Conservation (phyloP, 1,140 invertebrate species). For the Plectus sambesii region DNA sequence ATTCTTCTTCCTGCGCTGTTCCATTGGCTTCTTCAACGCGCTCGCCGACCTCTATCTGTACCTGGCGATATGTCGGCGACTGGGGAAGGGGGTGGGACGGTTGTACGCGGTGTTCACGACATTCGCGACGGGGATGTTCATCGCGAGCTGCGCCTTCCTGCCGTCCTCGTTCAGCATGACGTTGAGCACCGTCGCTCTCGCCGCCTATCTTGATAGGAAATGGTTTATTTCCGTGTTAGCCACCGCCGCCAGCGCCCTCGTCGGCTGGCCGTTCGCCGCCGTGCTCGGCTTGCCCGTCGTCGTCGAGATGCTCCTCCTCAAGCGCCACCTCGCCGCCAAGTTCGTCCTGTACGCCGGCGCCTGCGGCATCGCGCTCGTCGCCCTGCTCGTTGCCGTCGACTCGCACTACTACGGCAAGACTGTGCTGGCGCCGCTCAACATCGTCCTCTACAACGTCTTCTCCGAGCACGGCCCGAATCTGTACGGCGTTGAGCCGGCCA, state of each 20-base stretch:
- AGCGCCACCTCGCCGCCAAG: slow-evolving; percentile 52
- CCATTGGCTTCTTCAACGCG: slow-evolving; percentile 67
- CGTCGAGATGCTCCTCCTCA: slow-evolving; percentile 65
- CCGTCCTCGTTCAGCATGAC: slow-evolving; percentile 88
- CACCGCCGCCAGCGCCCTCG: slow-evolving; percentile 49
- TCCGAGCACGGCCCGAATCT: slow-evolving; percentile 77
- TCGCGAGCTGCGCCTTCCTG: slow-evolving; percentile 66
- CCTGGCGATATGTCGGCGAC: slow-evolving; percentile 73
- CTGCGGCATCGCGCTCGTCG: slow-evolving; percentile 43
- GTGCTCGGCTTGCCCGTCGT: slow-evolving; percentile 77
- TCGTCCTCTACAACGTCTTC: slow-evolving; percentile 88
- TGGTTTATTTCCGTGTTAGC: slow-evolving; percentile 34
- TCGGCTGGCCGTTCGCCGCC: slow-evolving; percentile 73
- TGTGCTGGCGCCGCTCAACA: slow-evolving; percentile 76
- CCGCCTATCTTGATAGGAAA: slow-evolving; percentile 51
- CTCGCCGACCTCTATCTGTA: slow-evolving; percentile 83
- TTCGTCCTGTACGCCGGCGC: slow-evolving; percentile 26
- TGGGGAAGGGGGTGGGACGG: slow-evolving; percentile 74
- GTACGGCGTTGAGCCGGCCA: slow-evolving; percentile 77
- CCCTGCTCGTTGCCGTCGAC: slow-evolving; percentile 71
- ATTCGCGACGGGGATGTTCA: slow-evolving; percentile 80
- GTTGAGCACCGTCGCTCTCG: slow-evolving; percentile 69
- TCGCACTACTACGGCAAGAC: slow-evolving; percentile 76
- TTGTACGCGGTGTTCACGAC: slow-evolving; percentile 69
- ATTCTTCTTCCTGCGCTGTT: slow-evolving; percentile 75